Conservation (phyloP, 2,888 invertebrate genomes). For the Eilema depressum region DNA sequence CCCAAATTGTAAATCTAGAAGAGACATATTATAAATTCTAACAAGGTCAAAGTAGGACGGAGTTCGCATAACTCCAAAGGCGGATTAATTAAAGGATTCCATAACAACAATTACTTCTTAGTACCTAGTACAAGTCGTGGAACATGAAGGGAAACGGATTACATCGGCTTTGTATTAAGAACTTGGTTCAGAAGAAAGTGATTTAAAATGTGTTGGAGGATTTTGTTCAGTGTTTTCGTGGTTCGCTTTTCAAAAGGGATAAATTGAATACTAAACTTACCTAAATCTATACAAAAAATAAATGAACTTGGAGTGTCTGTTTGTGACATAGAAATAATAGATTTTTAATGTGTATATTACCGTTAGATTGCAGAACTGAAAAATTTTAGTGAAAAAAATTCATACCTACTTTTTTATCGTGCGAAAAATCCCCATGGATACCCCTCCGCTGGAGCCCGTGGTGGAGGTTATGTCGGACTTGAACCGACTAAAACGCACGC, state of each 20-base stretch:
- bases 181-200: conserved; percentile 5
- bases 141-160: conserved; percentile 20
- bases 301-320: no score
- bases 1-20: conserved; percentile 53
- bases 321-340: no score
- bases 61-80: conserved; percentile 40
- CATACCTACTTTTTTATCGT: no score
- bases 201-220: conserved; percentile 7
- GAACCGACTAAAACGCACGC: no score
- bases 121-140: conserved; percentile 18
- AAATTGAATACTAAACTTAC: not conserved
- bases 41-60: conserved; percentile 44
- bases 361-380: no score
- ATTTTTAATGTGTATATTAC: no score
- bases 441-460: no score
- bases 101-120: conserved; percentile 54
- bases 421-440: no score
- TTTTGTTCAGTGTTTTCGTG: not conserved
- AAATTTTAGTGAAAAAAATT: no score
- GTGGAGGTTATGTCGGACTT: no score
- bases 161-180: conserved; percentile 15
- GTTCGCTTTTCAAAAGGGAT: not conserved
- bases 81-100: conserved; percentile 61
- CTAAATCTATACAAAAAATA: no score
- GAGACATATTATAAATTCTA: conserved; percentile 48